Evolutionary conservation across 2,113 vertebrate genomes (phyloP).

Genomic region (Urocynchramus pylzowi): DNA sequence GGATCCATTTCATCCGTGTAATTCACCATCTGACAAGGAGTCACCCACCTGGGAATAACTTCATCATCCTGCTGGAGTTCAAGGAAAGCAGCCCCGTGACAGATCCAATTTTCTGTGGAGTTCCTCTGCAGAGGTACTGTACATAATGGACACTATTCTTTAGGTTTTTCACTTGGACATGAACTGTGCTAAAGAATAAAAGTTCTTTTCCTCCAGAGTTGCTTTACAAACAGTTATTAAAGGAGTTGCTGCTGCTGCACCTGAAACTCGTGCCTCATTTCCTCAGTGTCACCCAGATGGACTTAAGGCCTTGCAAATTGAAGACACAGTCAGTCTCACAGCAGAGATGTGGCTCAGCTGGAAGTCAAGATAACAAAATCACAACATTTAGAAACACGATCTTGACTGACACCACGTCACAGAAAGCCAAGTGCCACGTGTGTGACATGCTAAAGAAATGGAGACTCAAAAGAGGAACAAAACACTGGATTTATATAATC

Average conservation of each 20-base stretch:
- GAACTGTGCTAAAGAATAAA: neutral
- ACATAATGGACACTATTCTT: neutral
- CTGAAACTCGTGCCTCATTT: neutral
- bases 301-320: neutral
- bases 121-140: neutral
- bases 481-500: neutral
- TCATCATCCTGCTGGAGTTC: neutral
- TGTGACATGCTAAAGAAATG: neutral
- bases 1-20: neutral
- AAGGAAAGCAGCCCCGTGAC: neutral
- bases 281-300: neutral
- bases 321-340: neutral
- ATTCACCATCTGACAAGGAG: neutral
- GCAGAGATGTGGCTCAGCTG: neutral
- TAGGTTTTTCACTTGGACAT: neutral
- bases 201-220: neutral
- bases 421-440: neutral
- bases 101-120: neutral
- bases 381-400: neutral
- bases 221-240: neutral
- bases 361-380: neutral
- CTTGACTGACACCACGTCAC: neutral
- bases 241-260: neutral
- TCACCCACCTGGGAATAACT: neutral
- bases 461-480: neutral